Evolutionary conservation across 2,888 invertebrate genomes (phyloP), one percentile per base, ranked within the genome.

Genomic region (Gymnocheta viridis): DNA sequence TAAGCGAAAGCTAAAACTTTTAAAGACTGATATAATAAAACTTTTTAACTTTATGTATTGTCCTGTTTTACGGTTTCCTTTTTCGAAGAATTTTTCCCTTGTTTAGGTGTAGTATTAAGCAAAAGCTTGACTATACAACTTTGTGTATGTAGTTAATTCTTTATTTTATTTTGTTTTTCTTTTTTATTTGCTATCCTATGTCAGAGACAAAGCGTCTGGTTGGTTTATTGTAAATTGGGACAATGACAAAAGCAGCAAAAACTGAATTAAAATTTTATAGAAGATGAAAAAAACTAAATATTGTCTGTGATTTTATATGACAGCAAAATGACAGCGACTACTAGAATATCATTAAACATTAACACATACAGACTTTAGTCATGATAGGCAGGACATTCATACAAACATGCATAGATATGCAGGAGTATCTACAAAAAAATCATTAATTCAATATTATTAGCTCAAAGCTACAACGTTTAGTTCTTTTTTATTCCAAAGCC

Each of bases 281-380:
- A 51, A 62, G 22, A 60, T n/a, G 56, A 67, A 58, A 72, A 58
- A 77, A 44, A 70, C 82, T 82, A 82, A 76, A 56, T 70, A 81
- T 72, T 73, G 80, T 67, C 80, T 81, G 72, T 84, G 80, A 84
- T 84, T 84, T 84, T 81, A 84, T 84, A 84, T 81, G 86, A 86
- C 87, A 87, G 86, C 79, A 67, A 88, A 88, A 85, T 86, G 87
- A 87, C 87, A 86, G 84, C 87, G 86, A 87, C 86, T 85, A 86
- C 86, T 66, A 80, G 83, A 84, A 85, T 87, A 88, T 87, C 87
- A 88, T 86, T 85, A 87, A 86, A 87, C 88, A 88, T 88, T 88
- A 87, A 87, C 89, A 87, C 87, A 86, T 85, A 87, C 86, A 88
- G 86, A 79, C 78, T 80, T 80, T 67, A 72, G 87, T 86, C 86